A percentile compares a stretch with the other conserved stretches of the same genome.
Conservation (phyloP, 2,797 vertebrate species). For the Melanotaenia trifasciata region DNA sequence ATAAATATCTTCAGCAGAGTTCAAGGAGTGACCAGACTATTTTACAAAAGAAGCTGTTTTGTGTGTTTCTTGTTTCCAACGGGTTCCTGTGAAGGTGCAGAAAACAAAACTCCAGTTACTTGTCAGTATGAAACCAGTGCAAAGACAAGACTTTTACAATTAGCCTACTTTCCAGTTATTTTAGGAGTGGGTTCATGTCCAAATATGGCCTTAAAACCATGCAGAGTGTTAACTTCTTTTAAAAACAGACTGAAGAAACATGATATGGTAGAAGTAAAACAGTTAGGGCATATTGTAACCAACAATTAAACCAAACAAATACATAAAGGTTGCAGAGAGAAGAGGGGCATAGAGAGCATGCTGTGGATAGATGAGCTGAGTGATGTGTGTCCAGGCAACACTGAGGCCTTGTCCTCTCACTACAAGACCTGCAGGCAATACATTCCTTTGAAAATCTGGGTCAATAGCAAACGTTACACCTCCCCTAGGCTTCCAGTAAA, state of each 20-base stretch:
- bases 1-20: slow-evolving; percentile 95
- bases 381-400: slow-evolving; percentile 70
- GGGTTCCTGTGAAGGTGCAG: slow-evolving; percentile 88
- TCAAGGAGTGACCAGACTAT: slow-evolving; percentile 87
- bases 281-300: slow-evolving; percentile 1
- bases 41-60: slow-evolving; percentile 86
- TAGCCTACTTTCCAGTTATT: slow-evolving; percentile 18
- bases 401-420: slow-evolving; percentile 57
- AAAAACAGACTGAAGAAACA: slow-evolving; percentile 12
- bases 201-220: slow-evolving; percentile 21
- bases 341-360: slow-evolving; percentile 21
- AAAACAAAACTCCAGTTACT: slow-evolving; percentile 70
- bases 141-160: slow-evolving; percentile 10
- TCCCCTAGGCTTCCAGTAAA: slow-evolving; percentile 59
- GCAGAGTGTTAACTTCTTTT: background rate
- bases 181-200: background rate
- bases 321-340: slow-evolving; percentile 32
- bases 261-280: background rate
- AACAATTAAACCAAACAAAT: slow-evolving; percentile 19
- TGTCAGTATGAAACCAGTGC: slow-evolving; percentile 18
- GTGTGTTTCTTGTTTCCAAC: slow-evolving; percentile 89
- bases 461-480: slow-evolving; percentile 75
- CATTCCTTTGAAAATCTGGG: slow-evolving; percentile 78
- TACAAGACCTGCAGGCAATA: slow-evolving; percentile 70
- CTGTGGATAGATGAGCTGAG: slow-evolving; percentile 38